Evolutionary conservation across 2,113 vertebrate genomes (phyloP).

Genomic region (Carassius auratus): DNA sequence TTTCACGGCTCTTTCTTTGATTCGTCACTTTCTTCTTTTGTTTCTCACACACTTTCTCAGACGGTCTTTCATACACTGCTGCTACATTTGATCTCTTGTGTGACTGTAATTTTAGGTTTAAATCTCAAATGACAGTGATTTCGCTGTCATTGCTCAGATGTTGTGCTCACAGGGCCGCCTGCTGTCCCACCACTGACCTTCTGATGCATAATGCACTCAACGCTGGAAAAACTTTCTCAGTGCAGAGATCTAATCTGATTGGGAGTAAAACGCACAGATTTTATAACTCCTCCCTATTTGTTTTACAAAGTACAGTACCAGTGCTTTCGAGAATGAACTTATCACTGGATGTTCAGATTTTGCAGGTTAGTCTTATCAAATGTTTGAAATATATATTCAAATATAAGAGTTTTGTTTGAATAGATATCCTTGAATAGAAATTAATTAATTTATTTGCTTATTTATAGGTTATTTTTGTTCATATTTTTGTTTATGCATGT

Average conservation of each 20-base stretch:
- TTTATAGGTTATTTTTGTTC: no score
- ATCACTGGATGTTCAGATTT: neutral
- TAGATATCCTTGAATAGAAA: neutral
- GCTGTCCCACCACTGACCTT: neutral
- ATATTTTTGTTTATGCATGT: neutral
- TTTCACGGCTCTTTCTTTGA: constrained; percentile 8
- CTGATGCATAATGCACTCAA: neutral
- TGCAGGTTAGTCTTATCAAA: neutral
- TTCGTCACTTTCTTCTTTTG: neutral
- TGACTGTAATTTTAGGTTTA: neutral
- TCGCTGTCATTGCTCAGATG: neutral
- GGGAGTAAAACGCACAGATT: neutral
- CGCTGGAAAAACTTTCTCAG: neutral
- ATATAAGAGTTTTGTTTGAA: neutral
- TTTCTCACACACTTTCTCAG: constrained; percentile 15
- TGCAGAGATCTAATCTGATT: neutral
- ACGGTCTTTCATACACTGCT: neutral
- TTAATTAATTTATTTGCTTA: neutral
- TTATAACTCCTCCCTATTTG: neutral
- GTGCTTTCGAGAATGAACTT: neutral
- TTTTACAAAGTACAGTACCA: neutral
- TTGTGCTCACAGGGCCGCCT: neutral
- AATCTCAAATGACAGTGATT: neutral
- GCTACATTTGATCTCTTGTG: neutral
- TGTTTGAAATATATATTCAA: neutral